Base-by-base conservation (phyloP, 2,888 invertebrate species). In the Venusia cambrica region DNA sequence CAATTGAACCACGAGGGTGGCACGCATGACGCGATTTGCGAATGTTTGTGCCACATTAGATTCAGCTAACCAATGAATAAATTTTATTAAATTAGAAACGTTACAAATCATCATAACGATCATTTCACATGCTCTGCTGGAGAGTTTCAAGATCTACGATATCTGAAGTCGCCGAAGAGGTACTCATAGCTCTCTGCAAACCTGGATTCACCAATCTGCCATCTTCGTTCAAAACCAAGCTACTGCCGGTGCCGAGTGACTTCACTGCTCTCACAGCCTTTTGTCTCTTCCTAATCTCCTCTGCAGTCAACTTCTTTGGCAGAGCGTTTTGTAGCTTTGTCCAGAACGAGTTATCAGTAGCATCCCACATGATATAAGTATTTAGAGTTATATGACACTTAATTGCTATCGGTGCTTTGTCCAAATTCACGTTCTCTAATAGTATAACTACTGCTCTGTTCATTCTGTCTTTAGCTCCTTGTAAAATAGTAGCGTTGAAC, bases 281-380 rank as follows among this genome's bases (percentile, higher is more conserved):
- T 4, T 15, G 1, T 4, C 7, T 14, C 2, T 13, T 11, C 4
- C 18, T 24, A 5, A 36, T 2, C 6, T 36, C 29, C 5, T 19
- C n/a, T 4, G 17, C 29, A n/a, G 9, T 29, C n/a, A 29, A 5
- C 10, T 26, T 24, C 17, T 7, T 29, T 0, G 65, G 94, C 57
- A 96, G 70, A 0, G 94, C 93, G 55, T 92, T 93, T 9, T 90
- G 81, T 8, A 96, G 67, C 54, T 92, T 93, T 17, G 93, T 89
- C 92, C 94, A 94, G 65, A 95, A 95, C 89, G 92, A 91, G n/a
- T n/a, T n/a, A 0, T 92, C 90, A 55, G 95, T 94, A n/a, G n/a
- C n/a, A 0, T 91, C 93, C 92, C 93, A 94, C 48, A 92, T 91
- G 1, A 95, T 87, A 51, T 94, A 95, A 0, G 95, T 95, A 56